A percentile compares a stretch with the other conserved stretches of the same genome.
These are phyloP conservation scores for Xestia c-nigrum DNA, from an alignment of 2,888 invertebrate genomes.

Conservation along the genomic window DNA sequence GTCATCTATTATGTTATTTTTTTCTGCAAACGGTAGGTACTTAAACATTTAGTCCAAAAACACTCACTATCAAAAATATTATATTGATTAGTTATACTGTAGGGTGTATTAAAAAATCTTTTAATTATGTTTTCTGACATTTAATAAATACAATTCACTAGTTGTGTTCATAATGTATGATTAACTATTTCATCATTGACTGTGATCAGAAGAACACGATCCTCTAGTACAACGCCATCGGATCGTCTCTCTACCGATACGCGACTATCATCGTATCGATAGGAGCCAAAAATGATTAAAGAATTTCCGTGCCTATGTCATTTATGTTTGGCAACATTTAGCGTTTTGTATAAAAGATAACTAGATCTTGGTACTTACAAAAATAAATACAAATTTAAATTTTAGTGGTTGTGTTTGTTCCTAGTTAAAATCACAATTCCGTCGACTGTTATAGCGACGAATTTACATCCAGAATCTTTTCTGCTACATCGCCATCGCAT, in stretches of 20 bases:
- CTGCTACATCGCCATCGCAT: conserved; percentile 27
- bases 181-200: background rate
- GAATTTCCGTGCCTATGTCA: no score
- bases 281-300: background rate
- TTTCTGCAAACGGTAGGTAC: background rate
- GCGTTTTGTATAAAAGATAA: no score
- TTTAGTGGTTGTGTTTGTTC: no score
- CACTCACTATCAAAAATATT: background rate
- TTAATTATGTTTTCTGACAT: background rate
- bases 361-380: no score
- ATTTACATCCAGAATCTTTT: conserved; percentile 19
- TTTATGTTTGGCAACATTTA: no score
- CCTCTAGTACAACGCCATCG: background rate
- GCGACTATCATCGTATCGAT: background rate
- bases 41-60: background rate
- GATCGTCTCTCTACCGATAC: background rate
- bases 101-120: background rate
- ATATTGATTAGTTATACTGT: no score
- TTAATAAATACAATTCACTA: background rate
- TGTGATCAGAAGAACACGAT: background rate
- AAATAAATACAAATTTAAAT: no score
- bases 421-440: no score
- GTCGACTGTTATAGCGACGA: no score
- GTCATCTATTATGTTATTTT: background rate
- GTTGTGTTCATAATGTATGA: background rate